These are phyloP conservation scores for Hyles euphorbiae DNA, from an alignment of 1,140 invertebrate genomes.

Conservation along the genomic window DNA sequence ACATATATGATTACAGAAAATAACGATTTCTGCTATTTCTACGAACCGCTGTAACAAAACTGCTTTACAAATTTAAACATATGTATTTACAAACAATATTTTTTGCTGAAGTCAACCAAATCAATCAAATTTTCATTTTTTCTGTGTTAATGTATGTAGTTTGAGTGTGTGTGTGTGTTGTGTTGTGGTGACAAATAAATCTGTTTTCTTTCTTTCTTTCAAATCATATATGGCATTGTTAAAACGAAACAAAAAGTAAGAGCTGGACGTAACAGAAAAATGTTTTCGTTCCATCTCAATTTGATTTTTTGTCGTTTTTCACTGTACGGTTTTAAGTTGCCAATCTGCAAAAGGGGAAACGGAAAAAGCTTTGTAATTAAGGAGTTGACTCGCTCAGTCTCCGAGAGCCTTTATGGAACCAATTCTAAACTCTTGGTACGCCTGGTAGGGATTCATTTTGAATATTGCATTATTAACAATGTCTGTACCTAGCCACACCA, in stretches of 20 bases:
- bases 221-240: not conserved
- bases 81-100: too few relatives aligned
- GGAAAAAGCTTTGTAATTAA: slow-evolving; percentile 32
- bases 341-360: slow-evolving; percentile 26
- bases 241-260: not conserved
- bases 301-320: slow-evolving; percentile 13
- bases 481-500: too few relatives aligned
- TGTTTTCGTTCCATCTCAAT: slow-evolving; percentile 14
- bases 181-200: too few relatives aligned
- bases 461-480: slow-evolving; percentile 1
- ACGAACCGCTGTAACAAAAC: too few relatives aligned
- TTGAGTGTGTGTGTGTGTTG: too few relatives aligned
- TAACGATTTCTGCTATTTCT: too few relatives aligned
- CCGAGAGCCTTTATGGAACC: slow-evolving; percentile 27
- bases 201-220: too few relatives aligned
- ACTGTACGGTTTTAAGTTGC: slow-evolving; percentile 17
- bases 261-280: slow-evolving; percentile 12
- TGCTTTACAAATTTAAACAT: too few relatives aligned
- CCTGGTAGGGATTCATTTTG: slow-evolving; percentile 1
- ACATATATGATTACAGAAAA: too few relatives aligned
- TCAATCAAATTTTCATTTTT: too few relatives aligned
- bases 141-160: too few relatives aligned
- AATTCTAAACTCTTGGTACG: slow-evolving; percentile 13
- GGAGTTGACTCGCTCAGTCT: slow-evolving; percentile 25
- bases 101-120: too few relatives aligned